Base-by-base conservation (phyloP, 2,888 invertebrate genomes). In the Lasioglossum calceatum region DNA sequence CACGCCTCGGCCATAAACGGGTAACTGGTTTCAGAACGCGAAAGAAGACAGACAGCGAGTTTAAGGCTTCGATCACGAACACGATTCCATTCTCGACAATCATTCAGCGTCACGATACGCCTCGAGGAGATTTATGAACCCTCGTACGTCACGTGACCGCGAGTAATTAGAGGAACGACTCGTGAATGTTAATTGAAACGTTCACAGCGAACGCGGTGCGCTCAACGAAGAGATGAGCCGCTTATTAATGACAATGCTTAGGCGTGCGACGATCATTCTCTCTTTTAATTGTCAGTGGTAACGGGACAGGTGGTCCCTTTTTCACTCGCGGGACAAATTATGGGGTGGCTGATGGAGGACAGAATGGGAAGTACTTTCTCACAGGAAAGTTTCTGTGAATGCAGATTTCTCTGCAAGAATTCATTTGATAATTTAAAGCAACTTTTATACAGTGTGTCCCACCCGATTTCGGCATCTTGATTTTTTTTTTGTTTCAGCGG, bases 281-380 rank as follows among this genome's bases (percentile, higher is more conserved):
- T 23, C 7, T 36, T n/a, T 67, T 70, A 54, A 54, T 70, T 23
- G n/a, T 23, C 39, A 36, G 47, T 42, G 54, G 19, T 79, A 82
- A 82, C 79, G 82, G 79, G 54, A 71, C 10, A 67, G 19, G 10
- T 36, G 50, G n/a, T 32, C n/a, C 32, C 39, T n/a, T 44, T 74
- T 77, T 81, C 27, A 71, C 44, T 54, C 44, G 39, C 1, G 4
- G 14, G 19, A 77, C 77, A 72, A 77, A 76, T 77, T 72, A 36
- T 23, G 2, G 23, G 70, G 0, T 42, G 70, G 2, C 8, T 0
- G 10, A 44, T 2, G 47, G 54, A 39, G 36, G 54, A 44, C 7
- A 1, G 16, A 47, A 77, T 8, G 7, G 36, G 16, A 47, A 47
- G 14, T 4, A 67, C 64, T 64, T 32, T 64, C 64, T 64, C 64